phyloP scores from a whole-genome alignment of 53 echinoderm and acorn worm species.

The Stichopus horrens region DNA sequence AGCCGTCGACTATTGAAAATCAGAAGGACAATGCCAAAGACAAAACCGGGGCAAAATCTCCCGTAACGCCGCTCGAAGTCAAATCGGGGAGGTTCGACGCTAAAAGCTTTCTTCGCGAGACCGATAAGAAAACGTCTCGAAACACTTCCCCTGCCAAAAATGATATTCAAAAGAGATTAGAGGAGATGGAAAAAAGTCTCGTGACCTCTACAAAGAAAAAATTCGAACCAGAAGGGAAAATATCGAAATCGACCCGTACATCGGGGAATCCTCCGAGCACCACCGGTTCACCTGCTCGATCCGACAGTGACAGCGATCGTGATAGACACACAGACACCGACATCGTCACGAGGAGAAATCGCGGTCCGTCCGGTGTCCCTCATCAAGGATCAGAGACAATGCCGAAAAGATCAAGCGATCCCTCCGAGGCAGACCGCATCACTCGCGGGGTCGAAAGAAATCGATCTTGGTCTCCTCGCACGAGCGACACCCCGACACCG shows the following conservation, averaged over 20 bases:
- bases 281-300: constrained; percentile 55
- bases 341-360: constrained; percentile 39
- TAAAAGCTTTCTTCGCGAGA: constrained; percentile 79
- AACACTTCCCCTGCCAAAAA: constrained; percentile 62
- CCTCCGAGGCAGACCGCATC: constrained; percentile 26
- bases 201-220: constrained; percentile 76
- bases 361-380: constrained; percentile 3
- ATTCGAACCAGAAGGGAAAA: constrained; percentile 70
- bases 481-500: constrained; percentile 4
- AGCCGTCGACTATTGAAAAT: constrained; percentile 29
- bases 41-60: constrained; percentile 9
- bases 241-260: constrained; percentile 39
- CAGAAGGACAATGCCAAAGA: background rate
- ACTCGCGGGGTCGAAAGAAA: constrained; percentile 29
- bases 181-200: constrained; percentile 76
- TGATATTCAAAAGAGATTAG: constrained; percentile 65
- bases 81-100: constrained; percentile 82
- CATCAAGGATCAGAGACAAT: background rate
- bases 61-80: constrained; percentile 42
- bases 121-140: constrained; percentile 68
- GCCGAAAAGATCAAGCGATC: constrained; percentile 18
- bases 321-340: constrained; percentile 83
- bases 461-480: constrained; percentile 49
- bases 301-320: constrained; percentile 76
- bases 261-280: constrained; percentile 56